These are phyloP conservation scores for Proteles cristata DNA, from an alignment of 2,113 vertebrate species.

Conservation along the genomic window DNA sequence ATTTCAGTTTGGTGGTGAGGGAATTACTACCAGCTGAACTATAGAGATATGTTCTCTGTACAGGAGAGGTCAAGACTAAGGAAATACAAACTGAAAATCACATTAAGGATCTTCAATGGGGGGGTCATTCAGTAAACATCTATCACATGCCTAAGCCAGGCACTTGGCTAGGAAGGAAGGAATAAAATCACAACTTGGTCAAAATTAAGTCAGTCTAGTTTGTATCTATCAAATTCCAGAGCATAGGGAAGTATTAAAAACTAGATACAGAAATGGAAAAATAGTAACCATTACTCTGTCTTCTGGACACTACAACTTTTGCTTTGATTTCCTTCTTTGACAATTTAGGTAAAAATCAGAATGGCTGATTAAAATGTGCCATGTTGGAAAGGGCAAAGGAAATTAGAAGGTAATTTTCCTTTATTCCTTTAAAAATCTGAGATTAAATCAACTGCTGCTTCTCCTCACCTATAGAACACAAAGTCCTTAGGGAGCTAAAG, in stretches of 20 bases:
- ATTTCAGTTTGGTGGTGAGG: background rate
- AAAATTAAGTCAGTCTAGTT: background rate
- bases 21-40: background rate
- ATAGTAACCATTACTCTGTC: slow-evolving; percentile 12
- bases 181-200: background rate
- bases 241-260: slow-evolving; percentile 18
- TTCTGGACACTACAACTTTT: background rate
- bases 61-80: background rate
- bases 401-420: slow-evolving; percentile 57
- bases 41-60: background rate
- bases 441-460: slow-evolving; percentile 36
- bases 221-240: slow-evolving; percentile 5
- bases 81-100: background rate
- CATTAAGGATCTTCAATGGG: background rate
- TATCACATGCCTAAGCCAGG: background rate
- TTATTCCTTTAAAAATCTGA: slow-evolving; percentile 45
- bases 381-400: slow-evolving; percentile 4
- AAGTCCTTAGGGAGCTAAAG: background rate
- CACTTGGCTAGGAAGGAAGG: background rate
- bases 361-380: slow-evolving; percentile 37
- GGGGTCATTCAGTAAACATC: background rate
- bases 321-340: slow-evolving; percentile 52
- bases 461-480: background rate
- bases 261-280: background rate
- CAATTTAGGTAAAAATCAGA: slow-evolving; percentile 48